A percentile compares a stretch with the other conserved stretches of the same genome.
Conservation (phyloP, 2,888 invertebrate genomes). For the Loripinus fragilis region DNA sequence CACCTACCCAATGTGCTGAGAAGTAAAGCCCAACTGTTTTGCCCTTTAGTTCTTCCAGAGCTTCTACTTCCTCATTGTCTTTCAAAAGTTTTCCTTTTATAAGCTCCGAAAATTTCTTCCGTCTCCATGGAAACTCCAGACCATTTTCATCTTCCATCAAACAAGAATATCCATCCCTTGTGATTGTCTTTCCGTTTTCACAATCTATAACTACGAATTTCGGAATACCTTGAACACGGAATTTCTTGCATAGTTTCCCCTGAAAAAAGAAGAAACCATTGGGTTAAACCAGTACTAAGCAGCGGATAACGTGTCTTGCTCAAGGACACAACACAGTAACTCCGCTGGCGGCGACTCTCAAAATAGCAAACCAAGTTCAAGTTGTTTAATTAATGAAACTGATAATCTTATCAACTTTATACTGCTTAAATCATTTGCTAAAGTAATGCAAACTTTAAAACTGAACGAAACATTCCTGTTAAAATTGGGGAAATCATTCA, state of each 20-base stretch:
- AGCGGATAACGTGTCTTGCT: too few species aligned
- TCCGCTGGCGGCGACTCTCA: too few species aligned
- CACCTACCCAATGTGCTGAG: slow-evolving; percentile 94
- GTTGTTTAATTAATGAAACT: too few species aligned
- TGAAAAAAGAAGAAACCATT: slow-evolving; percentile 82
- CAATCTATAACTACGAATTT: slow-evolving; percentile 89
- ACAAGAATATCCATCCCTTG: slow-evolving; percentile 87
- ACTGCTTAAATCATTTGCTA: too few species aligned
- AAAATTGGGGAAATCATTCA: too few species aligned
- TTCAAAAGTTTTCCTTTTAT: slow-evolving; percentile 74
- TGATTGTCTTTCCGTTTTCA: slow-evolving; percentile 88
- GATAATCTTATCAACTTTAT: too few species aligned
- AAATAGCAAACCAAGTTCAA: too few species aligned
- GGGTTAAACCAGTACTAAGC: too few species aligned
- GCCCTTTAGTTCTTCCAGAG: slow-evolving; percentile 82
- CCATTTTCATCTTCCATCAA: slow-evolving; percentile 89
- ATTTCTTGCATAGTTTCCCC: slow-evolving; percentile 90
- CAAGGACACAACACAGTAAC: too few species aligned
- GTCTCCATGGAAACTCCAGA: slow-evolving; percentile 90
- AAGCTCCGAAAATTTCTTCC: slow-evolving; percentile 86
- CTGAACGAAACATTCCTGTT: too few species aligned
- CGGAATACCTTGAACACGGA: slow-evolving; percentile 91
- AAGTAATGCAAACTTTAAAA: too few species aligned
- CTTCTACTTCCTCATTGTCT: slow-evolving; percentile 81
- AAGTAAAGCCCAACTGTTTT: slow-evolving; percentile 92